Base-by-base conservation (phyloP, 1,140 invertebrate genomes). In the Hermetia illucens region DNA sequence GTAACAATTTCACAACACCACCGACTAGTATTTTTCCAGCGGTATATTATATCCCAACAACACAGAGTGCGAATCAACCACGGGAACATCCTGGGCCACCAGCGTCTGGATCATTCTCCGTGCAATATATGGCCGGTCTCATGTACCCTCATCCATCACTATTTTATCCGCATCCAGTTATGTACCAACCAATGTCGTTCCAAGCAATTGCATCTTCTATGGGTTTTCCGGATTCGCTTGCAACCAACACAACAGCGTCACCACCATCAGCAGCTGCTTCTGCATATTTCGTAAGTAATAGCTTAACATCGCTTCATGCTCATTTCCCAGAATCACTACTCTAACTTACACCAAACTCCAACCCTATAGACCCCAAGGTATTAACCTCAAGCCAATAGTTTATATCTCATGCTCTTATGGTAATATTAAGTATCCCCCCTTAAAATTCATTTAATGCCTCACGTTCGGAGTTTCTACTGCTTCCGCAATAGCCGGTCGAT, bases 41-140 rank as follows among this genome's bases (percentile, higher is more conserved):
- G 38, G 53, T 78, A 16, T 77, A 74, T 47, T 76, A 75, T 40
- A 63, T 78, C 32, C 68, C 74, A 17, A 53, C 66, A 8, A 27
- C 47, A 4, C 12, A 49, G 27, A 39, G 49, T 3, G 39, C 25
- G 9, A 39, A 10, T 38, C 41, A 27, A 29, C 30, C 3, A 43
- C 20, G 21, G 46, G 43, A 31, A 40, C 12, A 34, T 15, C 32
- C 48, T 51, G 3, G 50, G 48, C 2, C 53, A 55, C 21, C 20
- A 19, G 27, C 38, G 17, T 40, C 47, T 8, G 39, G 42, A 3
- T 27, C 40, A 0, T 43, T 44, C 51, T 44, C 42, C 58, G 58
- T 70, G 6, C 68, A 69, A 47, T 72, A 70, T 44, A 64, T 74
- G 56, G 55, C 67, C 5, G 65, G 61, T 1, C 50, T 75, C 21